Percentiles rank a stretch among this genome's conserved stretches.
phyloP scores from a whole-genome alignment of 2,888 invertebrate genomes.

The Mythimna lalbum region DNA sequence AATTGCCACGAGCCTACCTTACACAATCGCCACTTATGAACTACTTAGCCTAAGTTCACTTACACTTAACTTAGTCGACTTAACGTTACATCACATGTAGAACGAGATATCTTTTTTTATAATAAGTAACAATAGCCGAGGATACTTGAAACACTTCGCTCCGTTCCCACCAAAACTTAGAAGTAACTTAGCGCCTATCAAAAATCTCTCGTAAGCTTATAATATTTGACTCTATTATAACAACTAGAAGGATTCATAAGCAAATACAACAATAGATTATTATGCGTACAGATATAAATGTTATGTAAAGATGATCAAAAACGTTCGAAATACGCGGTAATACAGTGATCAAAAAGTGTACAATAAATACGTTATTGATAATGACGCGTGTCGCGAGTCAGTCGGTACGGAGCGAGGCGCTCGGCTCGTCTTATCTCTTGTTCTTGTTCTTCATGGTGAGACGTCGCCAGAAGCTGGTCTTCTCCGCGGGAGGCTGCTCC shows the following conservation, averaged over 20 bases:
- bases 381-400: slow-evolving; percentile 41
- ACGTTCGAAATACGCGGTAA: slow-evolving; percentile 45
- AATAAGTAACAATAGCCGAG: slow-evolving; percentile 85
- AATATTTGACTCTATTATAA: slow-evolving; percentile 60
- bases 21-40: slow-evolving; percentile 79
- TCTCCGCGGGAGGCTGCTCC: slow-evolving; percentile 89
- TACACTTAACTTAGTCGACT: slow-evolving; percentile 81
- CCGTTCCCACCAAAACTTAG: slow-evolving; percentile 74
- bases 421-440: slow-evolving; percentile 90
- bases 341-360: slow-evolving; percentile 62
- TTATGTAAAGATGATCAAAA: slow-evolving; percentile 65
- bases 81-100: slow-evolving; percentile 90
- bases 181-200: slow-evolving; percentile 59
- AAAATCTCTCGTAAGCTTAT: slow-evolving; percentile 63
- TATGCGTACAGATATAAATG: slow-evolving; percentile 60
- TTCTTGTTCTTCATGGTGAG: slow-evolving; percentile 93
- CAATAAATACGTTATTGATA: slow-evolving; percentile 60
- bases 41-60: slow-evolving; percentile 78
- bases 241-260: slow-evolving; percentile 64
- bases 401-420: slow-evolving; percentile 75
- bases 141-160: slow-evolving; percentile 73
- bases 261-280: slow-evolving; percentile 60
- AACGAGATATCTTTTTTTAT: slow-evolving; percentile 86
- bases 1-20: slow-evolving; percentile 84
- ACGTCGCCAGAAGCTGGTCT: slow-evolving; percentile 93